These are phyloP conservation scores for Sebastiscus albofasciatus DNA, from an alignment of 2,797 vertebrate genomes.

Conservation along the genomic window DNA sequence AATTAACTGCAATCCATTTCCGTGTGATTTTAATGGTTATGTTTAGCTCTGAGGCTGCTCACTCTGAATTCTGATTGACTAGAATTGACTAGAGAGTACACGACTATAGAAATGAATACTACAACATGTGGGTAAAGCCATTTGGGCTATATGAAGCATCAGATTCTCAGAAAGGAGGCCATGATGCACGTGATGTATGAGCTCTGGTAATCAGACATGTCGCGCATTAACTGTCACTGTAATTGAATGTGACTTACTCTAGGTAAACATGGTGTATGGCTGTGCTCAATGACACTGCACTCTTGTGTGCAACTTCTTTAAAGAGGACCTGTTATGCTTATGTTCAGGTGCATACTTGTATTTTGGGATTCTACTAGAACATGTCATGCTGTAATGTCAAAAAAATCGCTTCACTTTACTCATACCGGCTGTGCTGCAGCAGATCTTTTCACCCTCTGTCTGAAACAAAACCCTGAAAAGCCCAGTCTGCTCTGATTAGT, in stretches of 20 bases:
- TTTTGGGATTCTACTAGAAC: no score
- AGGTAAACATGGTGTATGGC: not conserved
- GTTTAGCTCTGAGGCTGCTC: not conserved
- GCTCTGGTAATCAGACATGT: not conserved
- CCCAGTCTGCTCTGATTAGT: no score
- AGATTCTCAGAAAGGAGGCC: not conserved
- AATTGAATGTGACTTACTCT: not conserved
- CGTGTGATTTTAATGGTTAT: conserved; percentile 2
- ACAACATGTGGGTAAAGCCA: not conserved
- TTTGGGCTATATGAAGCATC: not conserved
- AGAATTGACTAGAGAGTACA: not conserved
- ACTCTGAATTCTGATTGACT: not conserved
- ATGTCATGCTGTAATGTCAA: no score
- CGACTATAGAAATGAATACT: not conserved
- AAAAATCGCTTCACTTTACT: no score
- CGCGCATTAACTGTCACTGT: not conserved
- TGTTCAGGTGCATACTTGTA: no score
- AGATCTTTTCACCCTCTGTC: no score
- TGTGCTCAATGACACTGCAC: not conserved
- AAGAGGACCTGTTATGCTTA: no score
- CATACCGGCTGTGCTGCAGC: no score
- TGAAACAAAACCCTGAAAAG: no score
- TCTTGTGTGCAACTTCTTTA: not conserved
- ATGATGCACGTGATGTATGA: no score
- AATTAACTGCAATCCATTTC: conserved; percentile 37